Percentiles rank a stretch among this genome's conserved stretches.
phyloP scores from a whole-genome alignment of 2,888 invertebrate species.

The Germaria angustata region DNA sequence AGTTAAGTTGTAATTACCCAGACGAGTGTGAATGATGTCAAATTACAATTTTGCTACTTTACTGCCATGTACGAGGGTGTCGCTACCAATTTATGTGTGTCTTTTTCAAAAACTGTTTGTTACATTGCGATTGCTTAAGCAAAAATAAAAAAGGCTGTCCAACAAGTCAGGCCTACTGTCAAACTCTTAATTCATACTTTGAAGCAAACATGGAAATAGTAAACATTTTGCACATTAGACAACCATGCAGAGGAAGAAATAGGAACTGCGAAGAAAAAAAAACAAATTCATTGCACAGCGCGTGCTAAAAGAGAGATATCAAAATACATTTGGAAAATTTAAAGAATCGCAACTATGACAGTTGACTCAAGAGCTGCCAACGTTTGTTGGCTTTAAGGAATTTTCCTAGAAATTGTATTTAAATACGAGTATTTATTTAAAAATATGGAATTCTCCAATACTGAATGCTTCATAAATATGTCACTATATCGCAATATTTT shows the following conservation, averaged over 20 bases:
- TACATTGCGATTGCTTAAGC: background rate
- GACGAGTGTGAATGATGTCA: slow-evolving; percentile 55
- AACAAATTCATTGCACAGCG: slow-evolving; percentile 37
- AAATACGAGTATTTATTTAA: no score
- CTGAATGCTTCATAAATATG: no score
- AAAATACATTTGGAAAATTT: slow-evolving; percentile 36
- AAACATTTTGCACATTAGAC: slow-evolving; percentile 21
- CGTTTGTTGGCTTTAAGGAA: background rate
- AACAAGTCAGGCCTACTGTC: slow-evolving; percentile 67
- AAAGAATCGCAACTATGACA: slow-evolving; percentile 27
- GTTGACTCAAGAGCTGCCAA: slow-evolving; percentile 19
- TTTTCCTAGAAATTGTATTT: background rate
- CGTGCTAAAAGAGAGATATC: slow-evolving; percentile 54
- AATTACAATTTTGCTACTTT: slow-evolving; percentile 51
- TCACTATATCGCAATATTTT: no score
- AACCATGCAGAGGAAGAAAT: background rate
- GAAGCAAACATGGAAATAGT: slow-evolving; percentile 20
- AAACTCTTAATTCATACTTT: slow-evolving; percentile 44
- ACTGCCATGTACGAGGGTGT: slow-evolving; percentile 58
- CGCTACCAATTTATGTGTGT: slow-evolving; percentile 56
- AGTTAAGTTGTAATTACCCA: slow-evolving; percentile 59
- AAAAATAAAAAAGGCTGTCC: slow-evolving; percentile 37
- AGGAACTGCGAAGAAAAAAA: background rate
- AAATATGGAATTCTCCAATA: no score
- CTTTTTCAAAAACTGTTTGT: background rate